Evolutionary conservation across 2,113 vertebrate genomes (phyloP), one percentile per base, ranked within the genome.

Genomic region (Nothobranchius furzeri): DNA sequence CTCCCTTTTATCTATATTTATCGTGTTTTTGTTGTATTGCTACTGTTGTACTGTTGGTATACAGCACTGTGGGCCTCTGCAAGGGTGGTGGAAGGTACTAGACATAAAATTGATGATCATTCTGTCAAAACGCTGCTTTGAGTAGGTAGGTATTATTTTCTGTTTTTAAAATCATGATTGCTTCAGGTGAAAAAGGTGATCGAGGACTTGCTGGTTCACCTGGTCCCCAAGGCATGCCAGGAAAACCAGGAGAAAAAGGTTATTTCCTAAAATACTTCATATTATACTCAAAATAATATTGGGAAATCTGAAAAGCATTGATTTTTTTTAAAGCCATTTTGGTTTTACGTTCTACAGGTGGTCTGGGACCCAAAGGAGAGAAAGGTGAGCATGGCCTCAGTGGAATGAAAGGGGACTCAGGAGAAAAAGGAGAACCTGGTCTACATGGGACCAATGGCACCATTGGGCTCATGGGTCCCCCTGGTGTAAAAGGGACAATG

Each of bases 221-320:
- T 37, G 96, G 97, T 47, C 68, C 66, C 50, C 93, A 95, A 0
- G 96, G 97, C 17, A 90, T 93, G 46, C 83, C 93, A 37, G 97
- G 96, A 60, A 96, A 93, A 89, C 91, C 88, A 48, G 96, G 97
- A 75, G 93, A 92, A 51, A 94, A 91, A 94, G 97, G 96, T 98
- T 3, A 30, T 30, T 30, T 30, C 30, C 30, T 30, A 30, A 30
- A 30, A 30, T 30, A 30, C 30, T 30, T 30, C 30, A 30, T 40
- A 40, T 40, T 40, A 1, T 7, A 40, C 6, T 8, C 3, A 8
- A 40, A 40, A 40, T 40, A 40, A 40, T 8, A 40, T 7, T 8
- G 37, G 4, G 37, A 40, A 40, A 66, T 20, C n/a, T 65, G 0
- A 30, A 40, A 6, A 50, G 35, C 10, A 71, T 49, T 2, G 57